A percentile compares a stretch with the other conserved stretches of the same genome.
Evolutionary conservation across 2,113 vertebrate species (phyloP).

Genomic region (Clinocottus analis): DNA sequence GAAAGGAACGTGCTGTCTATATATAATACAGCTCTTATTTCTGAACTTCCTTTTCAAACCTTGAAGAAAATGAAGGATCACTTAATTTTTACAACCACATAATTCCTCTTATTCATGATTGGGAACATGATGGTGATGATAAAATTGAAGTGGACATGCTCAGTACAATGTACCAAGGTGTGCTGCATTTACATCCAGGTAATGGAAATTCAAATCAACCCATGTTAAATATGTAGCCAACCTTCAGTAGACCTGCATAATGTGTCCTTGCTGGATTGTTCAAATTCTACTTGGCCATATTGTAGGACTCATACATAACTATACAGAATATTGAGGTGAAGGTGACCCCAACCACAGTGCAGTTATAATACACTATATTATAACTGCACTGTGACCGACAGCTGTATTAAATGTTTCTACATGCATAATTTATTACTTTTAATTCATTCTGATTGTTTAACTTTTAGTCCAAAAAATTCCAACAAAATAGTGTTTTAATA

Average conservation of each 20-base stretch:
- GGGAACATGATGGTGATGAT: background rate
- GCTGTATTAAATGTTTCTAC: background rate
- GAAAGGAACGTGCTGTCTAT: background rate
- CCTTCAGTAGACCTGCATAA: slow-evolving; percentile 39
- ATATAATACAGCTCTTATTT: background rate
- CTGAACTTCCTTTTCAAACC: background rate
- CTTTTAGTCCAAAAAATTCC: background rate
- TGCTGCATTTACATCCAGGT: slow-evolving; percentile 18
- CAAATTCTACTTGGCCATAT: slow-evolving; percentile 20
- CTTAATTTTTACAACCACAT: background rate
- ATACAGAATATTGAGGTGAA: slow-evolving; percentile 37
- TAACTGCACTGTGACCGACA: slow-evolving; percentile 7
- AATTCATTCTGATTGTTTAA: background rate
- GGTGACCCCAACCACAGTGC: slow-evolving; percentile 38
- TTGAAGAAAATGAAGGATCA: background rate
- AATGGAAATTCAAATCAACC: slow-evolving; percentile 11
- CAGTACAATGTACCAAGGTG: background rate
- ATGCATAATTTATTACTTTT: background rate
- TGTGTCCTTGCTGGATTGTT: slow-evolving; percentile 31
- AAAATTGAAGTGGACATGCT: background rate
- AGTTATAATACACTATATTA: slow-evolving; percentile 14
- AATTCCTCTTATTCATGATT: background rate
- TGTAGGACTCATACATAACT: slow-evolving; percentile 52
- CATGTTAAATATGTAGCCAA: slow-evolving; percentile 17
- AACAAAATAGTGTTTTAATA: background rate